Conservation (phyloP, 2,797 vertebrate genomes). For the Scarus forsteni region DNA sequence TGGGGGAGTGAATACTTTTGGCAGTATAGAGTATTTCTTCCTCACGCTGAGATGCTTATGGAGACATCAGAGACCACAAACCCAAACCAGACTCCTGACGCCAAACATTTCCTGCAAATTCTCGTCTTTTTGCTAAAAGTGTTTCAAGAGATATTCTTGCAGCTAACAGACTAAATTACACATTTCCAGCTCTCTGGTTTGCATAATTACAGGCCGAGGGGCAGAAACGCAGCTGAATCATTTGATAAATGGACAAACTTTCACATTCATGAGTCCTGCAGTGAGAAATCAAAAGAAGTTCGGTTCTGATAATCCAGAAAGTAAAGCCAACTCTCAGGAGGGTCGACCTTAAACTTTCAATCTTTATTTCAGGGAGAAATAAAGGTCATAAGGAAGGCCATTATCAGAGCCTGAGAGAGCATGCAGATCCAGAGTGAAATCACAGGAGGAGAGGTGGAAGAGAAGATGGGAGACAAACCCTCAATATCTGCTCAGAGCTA, state of each 20-base stretch:
- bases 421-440: slow-evolving; percentile 1
- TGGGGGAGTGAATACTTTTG: no score
- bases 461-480: slow-evolving; percentile 55
- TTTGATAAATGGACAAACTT: slow-evolving; percentile 33
- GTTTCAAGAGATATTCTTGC: neutral
- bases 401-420: slow-evolving; percentile 75
- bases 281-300: slow-evolving; percentile 18
- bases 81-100: no score
- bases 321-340: slow-evolving; percentile 55
- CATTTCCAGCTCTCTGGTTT: slow-evolving; percentile 14
- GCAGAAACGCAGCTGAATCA: slow-evolving; percentile 12
- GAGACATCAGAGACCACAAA: no score
- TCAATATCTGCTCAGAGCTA: slow-evolving; percentile 54
- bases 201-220: slow-evolving; percentile 35
- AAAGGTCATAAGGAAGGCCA: slow-evolving; percentile 59
- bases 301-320: slow-evolving; percentile 81
- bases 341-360: slow-evolving; percentile 69
- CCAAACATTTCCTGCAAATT: no score
- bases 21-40: no score
- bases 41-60: no score
- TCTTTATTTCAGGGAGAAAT: slow-evolving; percentile 70
- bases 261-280: slow-evolving; percentile 32
- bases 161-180: slow-evolving; percentile 14
- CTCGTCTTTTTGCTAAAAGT: no score
- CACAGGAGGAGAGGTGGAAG: slow-evolving; percentile 32